Conservation (phyloP, 1,140 invertebrate species). For the Aphelenchoides avenae region DNA sequence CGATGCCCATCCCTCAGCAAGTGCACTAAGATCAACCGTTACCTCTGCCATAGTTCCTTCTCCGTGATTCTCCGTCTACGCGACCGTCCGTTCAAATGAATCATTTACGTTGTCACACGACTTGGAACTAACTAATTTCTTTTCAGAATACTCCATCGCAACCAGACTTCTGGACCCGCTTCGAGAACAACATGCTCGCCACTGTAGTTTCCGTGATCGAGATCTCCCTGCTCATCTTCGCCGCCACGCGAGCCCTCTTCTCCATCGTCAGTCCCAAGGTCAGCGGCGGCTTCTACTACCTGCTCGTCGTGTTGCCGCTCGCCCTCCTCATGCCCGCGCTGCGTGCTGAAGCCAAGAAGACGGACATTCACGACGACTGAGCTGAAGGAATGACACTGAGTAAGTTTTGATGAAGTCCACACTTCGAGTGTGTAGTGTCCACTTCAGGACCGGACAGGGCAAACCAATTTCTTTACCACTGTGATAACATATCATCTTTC, state of each 20-base stretch:
- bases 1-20: constrained; percentile 5
- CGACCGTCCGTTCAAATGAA: constrained; percentile 5
- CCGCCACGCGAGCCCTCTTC: constrained; percentile 18
- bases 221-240: constrained; percentile 20
- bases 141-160: too few relatives aligned
- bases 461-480: too few relatives aligned
- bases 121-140: too few relatives aligned
- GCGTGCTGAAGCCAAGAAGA: constrained; percentile 13
- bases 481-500: too few relatives aligned
- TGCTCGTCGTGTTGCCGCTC: constrained; percentile 18
- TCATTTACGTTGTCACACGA: background rate
- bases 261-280: constrained; percentile 27
- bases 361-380: constrained; percentile 13
- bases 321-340: constrained; percentile 12
- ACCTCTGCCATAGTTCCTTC: background rate
- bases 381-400: too few relatives aligned
- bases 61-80: background rate
- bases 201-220: constrained; percentile 15
- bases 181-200: constrained; percentile 36
- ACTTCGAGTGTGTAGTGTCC: too few relatives aligned
- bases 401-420: too few relatives aligned
- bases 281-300: constrained; percentile 19
- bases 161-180: constrained; percentile 5
- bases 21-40: background rate
- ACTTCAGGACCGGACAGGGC: too few relatives aligned